Conservation (phyloP, 1,140 invertebrate species). For the Atopsyche davidsoni region DNA sequence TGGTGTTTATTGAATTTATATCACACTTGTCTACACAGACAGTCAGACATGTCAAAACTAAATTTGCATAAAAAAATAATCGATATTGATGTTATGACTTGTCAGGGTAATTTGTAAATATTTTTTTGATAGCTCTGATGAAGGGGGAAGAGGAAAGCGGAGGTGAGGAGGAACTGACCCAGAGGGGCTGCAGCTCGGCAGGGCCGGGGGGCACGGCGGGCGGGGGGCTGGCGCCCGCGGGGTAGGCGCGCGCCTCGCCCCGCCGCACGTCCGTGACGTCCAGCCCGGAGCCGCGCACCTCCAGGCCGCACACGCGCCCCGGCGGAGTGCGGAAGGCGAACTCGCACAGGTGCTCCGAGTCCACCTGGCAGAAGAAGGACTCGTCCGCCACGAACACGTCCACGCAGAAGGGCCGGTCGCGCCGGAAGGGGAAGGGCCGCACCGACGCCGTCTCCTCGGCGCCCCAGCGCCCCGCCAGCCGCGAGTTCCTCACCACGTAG, state of each 20-base stretch:
- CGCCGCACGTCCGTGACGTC: constrained; percentile 8
- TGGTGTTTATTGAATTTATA: no score
- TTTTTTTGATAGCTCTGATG: no score
- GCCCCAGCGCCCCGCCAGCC: constrained; percentile 21
- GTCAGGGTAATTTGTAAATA: no score
- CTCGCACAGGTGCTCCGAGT: constrained; percentile 23
- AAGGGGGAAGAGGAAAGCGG: no score
- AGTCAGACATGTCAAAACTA: no score
- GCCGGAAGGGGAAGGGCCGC: constrained; percentile 20
- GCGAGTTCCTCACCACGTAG: constrained; percentile 63
- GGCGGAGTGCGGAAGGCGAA: constrained; percentile 21
- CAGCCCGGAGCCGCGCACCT: constrained; percentile 21
- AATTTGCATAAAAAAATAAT: no score
- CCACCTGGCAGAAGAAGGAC: constrained; percentile 23
- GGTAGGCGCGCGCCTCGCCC: constrained; percentile 23
- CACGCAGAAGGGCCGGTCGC: constrained; percentile 20
- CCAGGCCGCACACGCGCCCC: constrained; percentile 14
- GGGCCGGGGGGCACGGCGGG: neutral
- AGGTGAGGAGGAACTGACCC: constrained; percentile 3
- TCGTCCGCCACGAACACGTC: constrained; percentile 25
- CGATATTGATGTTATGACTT: no score
- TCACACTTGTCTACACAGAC: no score
- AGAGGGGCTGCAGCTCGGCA: no score
- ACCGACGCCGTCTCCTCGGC: constrained; percentile 23
- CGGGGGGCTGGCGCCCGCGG: constrained; percentile 7